Base-by-base conservation (phyloP, 1,140 invertebrate genomes). In the Heterodera carotae region DNA sequence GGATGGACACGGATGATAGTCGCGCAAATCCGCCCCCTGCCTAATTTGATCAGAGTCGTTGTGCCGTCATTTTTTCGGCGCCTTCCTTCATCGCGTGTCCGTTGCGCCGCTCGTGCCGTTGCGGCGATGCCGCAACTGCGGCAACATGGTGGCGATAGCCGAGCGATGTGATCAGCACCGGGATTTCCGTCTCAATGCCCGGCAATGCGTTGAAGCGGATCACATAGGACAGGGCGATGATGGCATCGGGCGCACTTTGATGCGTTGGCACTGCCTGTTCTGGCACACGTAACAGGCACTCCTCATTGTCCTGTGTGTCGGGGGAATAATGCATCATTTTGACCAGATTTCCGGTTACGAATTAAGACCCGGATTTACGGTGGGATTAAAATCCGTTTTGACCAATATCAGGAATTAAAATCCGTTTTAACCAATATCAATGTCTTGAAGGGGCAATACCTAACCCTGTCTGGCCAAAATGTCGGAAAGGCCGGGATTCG, bases 181-280 rank as follows among this genome's bases (percentile, higher is more conserved):
- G 84, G 25, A 85, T 85, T 69, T 85, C 84, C n/a, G 78, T 80
- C 75, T 85, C 84, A 68, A 85, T 85, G 34, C 83, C 85, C 39
- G 85, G 85, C 53, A 79, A n/a, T 34, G 67, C 78, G 39, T 76
- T 79, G 31, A 86, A 77, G 10, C 80, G 82, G 22, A 86, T 48
- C 25, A 88, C 84, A 75, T 88, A 86, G 22, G 84, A 83, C 6
- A 86, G 72, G 8, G 73, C 70, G 36, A 86, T 86, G 62, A 88
- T 87, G 27, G 66, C 66, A 18, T 73, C 77, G n/a, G 79, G 76
- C 39, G 33, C 25, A 12, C 56, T 27, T 59, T 78, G 77, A 36
- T 34, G 27, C 4, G 18, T 34, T 27, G 71, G 62, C 67, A 76
- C 56, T 10, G 39, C 66, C 56, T 66, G 77, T 33, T 56, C 64